Evolutionary conservation across 1,140 invertebrate species (phyloP).

Genomic region (Lamellibrachia luymesi): DNA sequence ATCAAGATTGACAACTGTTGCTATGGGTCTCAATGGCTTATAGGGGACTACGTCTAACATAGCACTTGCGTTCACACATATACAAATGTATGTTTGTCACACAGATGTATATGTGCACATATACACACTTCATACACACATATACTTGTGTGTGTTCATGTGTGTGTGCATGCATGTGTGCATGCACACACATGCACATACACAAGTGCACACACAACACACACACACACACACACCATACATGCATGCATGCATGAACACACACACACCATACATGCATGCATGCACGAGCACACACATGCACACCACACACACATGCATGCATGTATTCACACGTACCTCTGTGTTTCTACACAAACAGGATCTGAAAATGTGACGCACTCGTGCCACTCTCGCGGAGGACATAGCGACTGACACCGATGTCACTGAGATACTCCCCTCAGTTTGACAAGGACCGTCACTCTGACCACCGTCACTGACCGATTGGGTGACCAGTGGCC

Average conservation of each 20-base stretch:
- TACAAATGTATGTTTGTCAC: too few species aligned
- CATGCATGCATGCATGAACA: background rate
- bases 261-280: background rate
- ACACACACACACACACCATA: background rate
- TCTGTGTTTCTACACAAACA: background rate
- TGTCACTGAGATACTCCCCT: too few species aligned
- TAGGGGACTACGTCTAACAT: too few species aligned
- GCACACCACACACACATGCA: background rate
- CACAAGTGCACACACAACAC: background rate
- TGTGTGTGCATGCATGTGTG: too few species aligned
- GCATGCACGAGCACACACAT: background rate
- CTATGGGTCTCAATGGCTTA: too few species aligned
- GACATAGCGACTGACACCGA: background rate
- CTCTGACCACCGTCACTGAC: background rate
- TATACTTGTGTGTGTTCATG: too few species aligned
- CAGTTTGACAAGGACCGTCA: background rate
- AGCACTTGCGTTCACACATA: too few species aligned
- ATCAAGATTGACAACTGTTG: too few species aligned
- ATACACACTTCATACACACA: too few species aligned
- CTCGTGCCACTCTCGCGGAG: background rate
- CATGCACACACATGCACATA: background rate
- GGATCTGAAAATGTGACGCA: background rate
- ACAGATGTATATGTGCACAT: too few species aligned
- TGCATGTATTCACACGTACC: background rate
- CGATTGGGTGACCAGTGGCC: background rate